Evolutionary conservation across 2,888 invertebrate genomes (phyloP).

Genomic region (Dinocampus coccinellae): DNA sequence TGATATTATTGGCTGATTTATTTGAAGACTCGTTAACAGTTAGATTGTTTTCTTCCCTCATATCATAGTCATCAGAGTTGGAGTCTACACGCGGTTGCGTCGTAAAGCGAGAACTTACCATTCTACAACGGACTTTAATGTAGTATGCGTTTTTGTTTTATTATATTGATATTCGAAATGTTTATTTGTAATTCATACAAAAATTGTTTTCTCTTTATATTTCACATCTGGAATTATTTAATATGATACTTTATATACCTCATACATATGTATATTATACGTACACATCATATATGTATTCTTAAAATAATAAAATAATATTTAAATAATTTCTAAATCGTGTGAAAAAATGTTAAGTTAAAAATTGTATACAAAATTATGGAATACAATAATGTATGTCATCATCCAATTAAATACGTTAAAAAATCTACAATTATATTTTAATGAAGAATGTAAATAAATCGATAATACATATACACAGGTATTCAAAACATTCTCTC

Average conservation of each 20-base stretch:
- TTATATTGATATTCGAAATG: background rate
- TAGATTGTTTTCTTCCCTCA: constrained; percentile 29
- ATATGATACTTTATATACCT: background rate
- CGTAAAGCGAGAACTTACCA: constrained; percentile 29
- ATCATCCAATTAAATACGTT: background rate
- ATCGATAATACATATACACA: constrained; percentile 6
- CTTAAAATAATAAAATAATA: background rate
- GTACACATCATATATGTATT: too few relatives aligned
- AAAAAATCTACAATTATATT: background rate
- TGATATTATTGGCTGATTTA: background rate
- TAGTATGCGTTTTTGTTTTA: background rate
- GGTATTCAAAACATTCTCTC: constrained; percentile 7
- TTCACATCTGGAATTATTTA: constrained; percentile 8
- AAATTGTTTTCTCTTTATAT: background rate
- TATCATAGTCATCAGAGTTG: constrained; percentile 13
- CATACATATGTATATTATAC: background rate
- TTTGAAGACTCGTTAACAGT: constrained; percentile 17
- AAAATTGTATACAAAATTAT: background rate
- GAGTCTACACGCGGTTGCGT: constrained; percentile 24
- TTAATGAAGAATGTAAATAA: background rate
- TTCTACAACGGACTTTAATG: constrained; percentile 9
- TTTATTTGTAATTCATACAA: background rate
- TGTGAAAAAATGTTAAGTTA: too few relatives aligned
- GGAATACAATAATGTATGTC: background rate
- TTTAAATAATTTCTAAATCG: too few relatives aligned